phyloP scores from a whole-genome alignment of 2,888 invertebrate species.

The Danaus chrysippus region DNA sequence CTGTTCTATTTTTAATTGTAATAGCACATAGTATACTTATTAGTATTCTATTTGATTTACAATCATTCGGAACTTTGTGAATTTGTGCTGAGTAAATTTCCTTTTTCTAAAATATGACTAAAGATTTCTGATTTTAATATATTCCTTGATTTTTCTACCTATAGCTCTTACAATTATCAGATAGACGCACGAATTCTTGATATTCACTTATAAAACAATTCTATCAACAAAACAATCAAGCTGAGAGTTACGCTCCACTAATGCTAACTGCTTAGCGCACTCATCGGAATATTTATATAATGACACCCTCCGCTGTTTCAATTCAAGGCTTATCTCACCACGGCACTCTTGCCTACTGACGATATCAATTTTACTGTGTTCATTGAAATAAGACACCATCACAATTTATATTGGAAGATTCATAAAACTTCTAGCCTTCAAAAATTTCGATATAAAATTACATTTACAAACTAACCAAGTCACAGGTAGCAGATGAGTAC shows the following conservation, averaged over 20 bases:
- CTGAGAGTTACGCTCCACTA: constrained; percentile 61
- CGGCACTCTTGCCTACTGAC: constrained; percentile 45
- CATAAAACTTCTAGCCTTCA: no score
- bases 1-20: no score
- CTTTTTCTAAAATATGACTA: no score
- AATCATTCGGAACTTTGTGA: not conserved
- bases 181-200: not conserved
- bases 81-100: no score
- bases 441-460: no score
- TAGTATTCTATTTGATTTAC: not conserved
- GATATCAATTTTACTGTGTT: constrained; percentile 17
- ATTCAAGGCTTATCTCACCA: constrained; percentile 63
- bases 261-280: constrained; percentile 65
- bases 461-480: no score
- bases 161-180: no score
- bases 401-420: no score
- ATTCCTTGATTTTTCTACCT: no score
- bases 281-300: constrained; percentile 75
- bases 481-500: no score
- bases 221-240: constrained; percentile 69
- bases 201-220: constrained; percentile 41
- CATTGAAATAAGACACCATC: not conserved
- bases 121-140: no score
- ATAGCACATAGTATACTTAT: no score
- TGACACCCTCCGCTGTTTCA: constrained; percentile 52